These are phyloP conservation scores for Noctua pronuba DNA, from an alignment of 2,888 invertebrate genomes.

Conservation along the genomic window DNA sequence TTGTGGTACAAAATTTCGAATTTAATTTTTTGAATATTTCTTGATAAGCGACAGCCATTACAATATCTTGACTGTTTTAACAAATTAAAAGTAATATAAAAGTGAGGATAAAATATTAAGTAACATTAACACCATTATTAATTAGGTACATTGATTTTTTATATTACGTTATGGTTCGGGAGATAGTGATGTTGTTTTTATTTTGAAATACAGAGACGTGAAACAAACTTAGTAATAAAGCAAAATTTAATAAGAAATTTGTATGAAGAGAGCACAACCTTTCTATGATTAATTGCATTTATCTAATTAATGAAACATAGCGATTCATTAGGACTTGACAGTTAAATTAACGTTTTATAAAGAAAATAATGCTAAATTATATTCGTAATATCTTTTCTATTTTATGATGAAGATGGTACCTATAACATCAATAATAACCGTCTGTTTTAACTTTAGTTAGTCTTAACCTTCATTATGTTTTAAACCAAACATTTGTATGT, in stretches of 20 bases:
- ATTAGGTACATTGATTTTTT: slow-evolving; percentile 57
- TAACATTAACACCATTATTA: slow-evolving; percentile 37
- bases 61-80: not conserved
- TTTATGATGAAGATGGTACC: too few relatives aligned
- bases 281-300: not conserved
- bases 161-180: slow-evolving; percentile 52
- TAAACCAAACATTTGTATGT: too few relatives aligned
- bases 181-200: slow-evolving; percentile 36
- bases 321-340: not conserved
- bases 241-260: not conserved
- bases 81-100: not conserved
- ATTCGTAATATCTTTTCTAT: not conserved
- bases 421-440: not conserved
- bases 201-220: not conserved
- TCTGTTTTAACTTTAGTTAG: not conserved
- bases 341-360: not conserved
- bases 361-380: not conserved
- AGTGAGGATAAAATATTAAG: slow-evolving; percentile 16
- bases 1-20: not conserved
- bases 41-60: slow-evolving; percentile 1
- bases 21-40: too few relatives aligned
- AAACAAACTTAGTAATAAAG: not conserved
- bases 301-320: not conserved
- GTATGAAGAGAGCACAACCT: not conserved
- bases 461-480: not conserved